phyloP scores from a whole-genome alignment of 2,113 vertebrate species.

The Grammomys surdaster region DNA sequence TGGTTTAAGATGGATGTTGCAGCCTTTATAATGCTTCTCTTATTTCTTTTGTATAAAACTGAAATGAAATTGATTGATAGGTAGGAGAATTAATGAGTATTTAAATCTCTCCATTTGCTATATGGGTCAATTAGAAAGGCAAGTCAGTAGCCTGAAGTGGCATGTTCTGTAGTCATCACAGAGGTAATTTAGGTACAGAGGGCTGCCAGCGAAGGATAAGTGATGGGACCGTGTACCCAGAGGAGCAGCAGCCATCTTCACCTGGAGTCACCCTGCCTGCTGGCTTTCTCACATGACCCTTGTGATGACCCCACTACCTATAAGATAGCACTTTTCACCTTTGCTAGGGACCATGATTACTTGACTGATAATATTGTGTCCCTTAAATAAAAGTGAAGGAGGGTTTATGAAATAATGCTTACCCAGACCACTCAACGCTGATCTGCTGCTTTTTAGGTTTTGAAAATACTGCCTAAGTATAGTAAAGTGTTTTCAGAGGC shows the following conservation, averaged over 20 bases:
- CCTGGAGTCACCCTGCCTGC: not conserved
- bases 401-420: not conserved
- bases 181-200: not conserved
- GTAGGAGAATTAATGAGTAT: conserved; percentile 1
- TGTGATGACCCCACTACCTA: not conserved
- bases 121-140: not conserved
- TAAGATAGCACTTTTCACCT: not conserved
- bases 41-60: not conserved
- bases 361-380: not conserved
- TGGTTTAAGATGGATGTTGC: not conserved
- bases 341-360: not conserved
- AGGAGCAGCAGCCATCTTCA: not conserved
- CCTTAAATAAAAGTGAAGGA: not conserved
- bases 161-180: not conserved
- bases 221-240: not conserved
- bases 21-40: not conserved
- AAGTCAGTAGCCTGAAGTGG: not conserved
- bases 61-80: not conserved
- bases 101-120: not conserved
- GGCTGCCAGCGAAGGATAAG: not conserved
- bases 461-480: not conserved
- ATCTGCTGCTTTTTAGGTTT: conserved; percentile 36
- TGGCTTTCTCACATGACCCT: not conserved
- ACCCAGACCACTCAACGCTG: not conserved
- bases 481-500: not conserved